Base-by-base conservation (phyloP, 2,113 vertebrate species). In the Cololabis saira region DNA sequence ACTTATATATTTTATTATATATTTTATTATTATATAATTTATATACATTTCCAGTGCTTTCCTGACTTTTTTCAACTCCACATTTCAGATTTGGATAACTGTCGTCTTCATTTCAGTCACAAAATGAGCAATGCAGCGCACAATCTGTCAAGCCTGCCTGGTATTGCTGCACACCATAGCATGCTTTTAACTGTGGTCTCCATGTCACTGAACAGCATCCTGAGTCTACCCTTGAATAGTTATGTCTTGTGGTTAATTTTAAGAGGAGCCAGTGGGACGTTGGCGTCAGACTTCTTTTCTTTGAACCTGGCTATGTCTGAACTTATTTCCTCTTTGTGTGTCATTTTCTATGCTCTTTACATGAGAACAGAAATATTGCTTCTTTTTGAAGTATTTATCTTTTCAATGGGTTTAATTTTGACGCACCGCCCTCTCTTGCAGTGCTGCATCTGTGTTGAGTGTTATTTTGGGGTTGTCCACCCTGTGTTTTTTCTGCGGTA, bases 401-500 rank as follows among this genome's bases (percentile, higher is more conserved):
- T n/a, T n/a, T n/a, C n/a, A n/a, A n/a, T n/a, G n/a, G n/a, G n/a
- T n/a, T n/a, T n/a, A n/a, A n/a, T n/a, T n/a, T n/a, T n/a, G n/a
- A n/a, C n/a, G n/a, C n/a, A n/a, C n/a, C n/a, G n/a, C n/a, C n/a
- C n/a, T 77, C 18, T 33, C 21, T 77, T 85, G 11, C 51, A 74
- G 8, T 56, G 57, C 21, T 65, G 21, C 22, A 71, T 77, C 47
- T 85, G 76, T 64, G 12, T 74, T 1, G 80, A 85, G 22, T 70
- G 48, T 37, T 85, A 80, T 8, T 3, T 65, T 8, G 76, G 57
- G 10, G 80, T 85, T 2, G 12, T 80, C 19, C 61, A 71, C 55
- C 83, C 79, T 0, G 53, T 85, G 16, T 2, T 61, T 12, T 82
- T 61, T 17, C 72, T 80, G 1, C 18, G 9, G 11, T 77, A 58